phyloP scores from a whole-genome alignment of 2,113 vertebrate genomes.

The Hirundichthys speculiger region DNA sequence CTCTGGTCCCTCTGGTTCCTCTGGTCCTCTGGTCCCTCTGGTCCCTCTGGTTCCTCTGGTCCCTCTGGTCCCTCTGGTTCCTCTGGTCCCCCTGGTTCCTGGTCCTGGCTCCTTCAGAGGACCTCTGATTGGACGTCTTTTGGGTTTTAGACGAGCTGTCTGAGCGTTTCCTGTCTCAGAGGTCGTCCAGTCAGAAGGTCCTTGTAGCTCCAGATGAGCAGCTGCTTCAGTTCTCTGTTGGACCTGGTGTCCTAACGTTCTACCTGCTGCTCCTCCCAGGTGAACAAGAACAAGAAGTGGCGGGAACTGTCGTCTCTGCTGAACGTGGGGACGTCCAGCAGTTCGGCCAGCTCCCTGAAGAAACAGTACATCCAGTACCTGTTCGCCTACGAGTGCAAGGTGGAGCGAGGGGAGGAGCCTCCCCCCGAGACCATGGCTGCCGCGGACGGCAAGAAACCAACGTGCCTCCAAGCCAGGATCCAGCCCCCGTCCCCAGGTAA shows the following conservation, averaged over 20 bases:
- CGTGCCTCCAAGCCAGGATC: conserved; percentile 85
- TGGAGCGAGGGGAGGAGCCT: conserved; percentile 94
- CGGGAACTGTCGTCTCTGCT: conserved; percentile 89
- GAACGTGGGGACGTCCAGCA: conserved; percentile 93
- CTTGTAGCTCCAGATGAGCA: too few relatives aligned
- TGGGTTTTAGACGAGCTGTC: too few relatives aligned
- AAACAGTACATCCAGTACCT: conserved; percentile 98
- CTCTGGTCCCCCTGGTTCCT: too few relatives aligned
- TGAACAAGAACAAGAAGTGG: conserved; percentile 99
- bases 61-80: too few relatives aligned
- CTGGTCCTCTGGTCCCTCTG: too few relatives aligned
- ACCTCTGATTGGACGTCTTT: too few relatives aligned
- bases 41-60: too few relatives aligned
- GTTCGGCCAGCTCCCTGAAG: conserved; percentile 93
- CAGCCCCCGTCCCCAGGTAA: conserved; percentile 96
- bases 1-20: too few relatives aligned
- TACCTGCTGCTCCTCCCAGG: conserved; percentile 73
- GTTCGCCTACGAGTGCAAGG: conserved; percentile 96
- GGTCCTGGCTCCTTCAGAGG: too few relatives aligned
- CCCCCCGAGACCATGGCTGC: conserved; percentile 84
- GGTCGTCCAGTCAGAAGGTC: too few relatives aligned
- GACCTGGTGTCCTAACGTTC: not conserved
- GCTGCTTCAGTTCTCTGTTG: not conserved
- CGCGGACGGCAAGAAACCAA: conserved; percentile 86
- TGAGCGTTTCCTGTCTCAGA: too few relatives aligned